Base-by-base conservation (phyloP, 30 jellyfish, hydroid and myxozoan genomes). In the Aurelia sp. region DNA sequence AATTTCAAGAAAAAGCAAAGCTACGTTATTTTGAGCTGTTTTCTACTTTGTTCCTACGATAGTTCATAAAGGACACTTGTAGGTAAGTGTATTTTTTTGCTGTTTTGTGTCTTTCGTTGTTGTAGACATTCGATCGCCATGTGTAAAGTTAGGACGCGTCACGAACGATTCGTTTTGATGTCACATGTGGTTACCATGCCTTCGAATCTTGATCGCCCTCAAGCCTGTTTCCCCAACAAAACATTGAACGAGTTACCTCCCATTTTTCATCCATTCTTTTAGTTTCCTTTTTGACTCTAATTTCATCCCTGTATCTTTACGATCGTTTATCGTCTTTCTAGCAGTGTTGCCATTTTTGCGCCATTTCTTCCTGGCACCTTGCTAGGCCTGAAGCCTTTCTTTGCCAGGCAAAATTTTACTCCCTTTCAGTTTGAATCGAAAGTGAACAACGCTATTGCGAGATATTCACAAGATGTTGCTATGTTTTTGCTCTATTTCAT, bases 171-270 rank as follows among this genome's bases (percentile, higher is more conserved):
- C 84, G 91, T 58, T 63, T 83, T 83, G 79, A 72, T 72, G 87
- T 72, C 88, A 72, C 93, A 84, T 84, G 93, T 84, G 93, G 93
- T 84, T 84, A 84, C 93, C 93, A 84, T 84, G 93, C 93, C 93
- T 84, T 84, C 93, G 93, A 84, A 20, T n/a, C 27, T 61, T 24
- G 72, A 24, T n/a, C 35, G 72, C 72, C 33, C 35, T 61, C 35
- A n/a, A n/a, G 35, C 35, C 35, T 20, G 27, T 61, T 61, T 24
- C 72, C 72, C 31, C 20, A 61, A 61, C 12, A 24, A 0, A n/a
- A 24, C 35, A 13, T n/a, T 44, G 16, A 44, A 44, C 55, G 9
- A 44, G 55, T 44, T 13, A 44, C 6, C 55, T 44, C 55, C 55
- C 55, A 12, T 13, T 44, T 41, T 44, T 44, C 55, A 13, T 44